These are phyloP conservation scores for Rousettus madagascariensis DNA, from an alignment of 2,797 vertebrate genomes.

Conservation along the genomic window DNA sequence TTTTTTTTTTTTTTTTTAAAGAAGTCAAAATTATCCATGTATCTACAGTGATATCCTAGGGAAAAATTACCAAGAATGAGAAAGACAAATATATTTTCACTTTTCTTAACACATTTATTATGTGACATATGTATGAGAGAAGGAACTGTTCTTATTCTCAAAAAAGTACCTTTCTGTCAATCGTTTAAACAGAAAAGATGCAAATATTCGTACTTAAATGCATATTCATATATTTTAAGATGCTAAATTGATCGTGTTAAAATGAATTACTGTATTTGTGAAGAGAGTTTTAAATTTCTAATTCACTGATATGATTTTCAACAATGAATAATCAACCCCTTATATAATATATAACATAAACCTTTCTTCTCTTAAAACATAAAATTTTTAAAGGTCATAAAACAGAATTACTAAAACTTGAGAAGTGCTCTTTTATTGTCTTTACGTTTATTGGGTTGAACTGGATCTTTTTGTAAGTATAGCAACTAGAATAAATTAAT, in stretches of 20 bases:
- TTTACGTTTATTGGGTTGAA: neutral
- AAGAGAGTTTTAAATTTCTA: neutral
- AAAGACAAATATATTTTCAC: slow-evolving; percentile 22
- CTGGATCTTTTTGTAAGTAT: neutral
- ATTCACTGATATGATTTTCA: neutral
- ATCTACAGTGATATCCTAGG: neutral
- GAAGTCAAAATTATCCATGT: neutral
- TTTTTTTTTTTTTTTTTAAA: neutral
- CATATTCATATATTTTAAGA: slow-evolving; percentile 42
- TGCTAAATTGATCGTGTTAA: slow-evolving; percentile 18
- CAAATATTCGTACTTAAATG: neutral
- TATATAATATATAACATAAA: neutral
- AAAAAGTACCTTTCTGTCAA: slow-evolving; percentile 19
- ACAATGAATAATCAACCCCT: neutral
- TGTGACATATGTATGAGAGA: slow-evolving; percentile 35
- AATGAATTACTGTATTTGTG: neutral
- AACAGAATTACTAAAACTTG: neutral
- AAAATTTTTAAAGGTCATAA: neutral
- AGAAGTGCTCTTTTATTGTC: neutral
- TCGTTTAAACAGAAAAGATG: neutral
- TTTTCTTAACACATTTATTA: slow-evolving; percentile 42
- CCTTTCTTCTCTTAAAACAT: neutral
- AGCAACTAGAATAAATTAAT: neutral
- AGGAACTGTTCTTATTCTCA: neutral
- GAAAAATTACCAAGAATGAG: neutral